A percentile compares a stretch with the other conserved stretches of the same genome.
phyloP scores from a whole-genome alignment of 2,888 invertebrate species.

The Hydropsyche betteni region DNA sequence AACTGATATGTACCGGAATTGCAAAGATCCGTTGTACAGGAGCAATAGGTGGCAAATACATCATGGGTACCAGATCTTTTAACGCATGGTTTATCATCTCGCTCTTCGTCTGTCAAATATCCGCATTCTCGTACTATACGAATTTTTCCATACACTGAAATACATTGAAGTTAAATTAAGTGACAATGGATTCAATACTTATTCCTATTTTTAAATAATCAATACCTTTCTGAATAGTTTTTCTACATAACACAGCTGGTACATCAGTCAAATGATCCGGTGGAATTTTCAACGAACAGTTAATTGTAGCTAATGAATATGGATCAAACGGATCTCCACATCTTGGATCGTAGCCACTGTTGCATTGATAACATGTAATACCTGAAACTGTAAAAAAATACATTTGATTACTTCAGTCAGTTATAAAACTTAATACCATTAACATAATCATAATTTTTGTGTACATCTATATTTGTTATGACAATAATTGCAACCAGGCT shows the following conservation, averaged over 20 bases:
- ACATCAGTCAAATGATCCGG: slow-evolving; percentile 72
- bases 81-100: slow-evolving; percentile 70
- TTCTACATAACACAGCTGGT: slow-evolving; percentile 79
- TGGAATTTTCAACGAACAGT: slow-evolving; percentile 80
- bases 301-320: slow-evolving; percentile 83
- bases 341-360: slow-evolving; percentile 88
- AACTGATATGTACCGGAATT: slow-evolving; percentile 65
- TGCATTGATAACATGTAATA: slow-evolving; percentile 88
- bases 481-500: neutral
- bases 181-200: neutral
- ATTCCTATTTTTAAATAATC: neutral
- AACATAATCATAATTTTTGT: neutral
- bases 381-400: slow-evolving; percentile 66
- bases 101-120: slow-evolving; percentile 72
- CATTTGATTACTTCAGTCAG: slow-evolving; percentile 1
- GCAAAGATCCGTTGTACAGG: slow-evolving; percentile 81
- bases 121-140: slow-evolving; percentile 85
- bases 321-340: slow-evolving; percentile 90
- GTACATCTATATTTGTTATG: neutral
- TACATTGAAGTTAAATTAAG: slow-evolving; percentile 6
- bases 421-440: neutral
- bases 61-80: slow-evolving; percentile 78
- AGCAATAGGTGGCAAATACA: slow-evolving; percentile 78
- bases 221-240: slow-evolving; percentile 66
- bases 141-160: slow-evolving; percentile 77